These are phyloP conservation scores for Nysson spinosus DNA, from an alignment of 2,888 invertebrate genomes.

Conservation along the genomic window DNA sequence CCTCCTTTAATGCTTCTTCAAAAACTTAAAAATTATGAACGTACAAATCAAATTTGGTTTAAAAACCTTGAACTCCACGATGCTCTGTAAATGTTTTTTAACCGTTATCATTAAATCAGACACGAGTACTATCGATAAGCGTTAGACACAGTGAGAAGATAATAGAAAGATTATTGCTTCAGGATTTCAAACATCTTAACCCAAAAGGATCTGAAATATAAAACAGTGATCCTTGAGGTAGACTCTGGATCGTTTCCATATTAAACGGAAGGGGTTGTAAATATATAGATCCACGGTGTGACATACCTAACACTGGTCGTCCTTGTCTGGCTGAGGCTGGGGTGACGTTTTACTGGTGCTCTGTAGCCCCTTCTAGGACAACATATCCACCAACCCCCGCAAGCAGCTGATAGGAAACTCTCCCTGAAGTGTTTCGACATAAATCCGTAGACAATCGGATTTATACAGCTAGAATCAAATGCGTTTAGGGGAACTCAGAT, in stretches of 20 bases:
- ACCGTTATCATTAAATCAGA: too few relatives aligned
- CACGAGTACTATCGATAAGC: too few relatives aligned
- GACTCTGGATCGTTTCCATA: too few relatives aligned
- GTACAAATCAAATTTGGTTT: too few relatives aligned
- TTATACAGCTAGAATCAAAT: slow-evolving; percentile 80
- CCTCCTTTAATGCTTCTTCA: too few relatives aligned
- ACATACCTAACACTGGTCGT: slow-evolving; percentile 75
- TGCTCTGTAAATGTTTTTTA: too few relatives aligned
- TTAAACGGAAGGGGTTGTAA: too few relatives aligned
- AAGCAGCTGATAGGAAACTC: slow-evolving; percentile 79
- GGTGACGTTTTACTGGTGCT: slow-evolving; percentile 70
- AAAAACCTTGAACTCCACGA: too few relatives aligned
- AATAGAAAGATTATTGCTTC: slow-evolving; percentile 16
- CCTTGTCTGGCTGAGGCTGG: slow-evolving; percentile 76
- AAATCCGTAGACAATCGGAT: slow-evolving; percentile 86
- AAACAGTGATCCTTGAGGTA: slow-evolving; percentile 23
- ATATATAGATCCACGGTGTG: too few relatives aligned
- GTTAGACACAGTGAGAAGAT: too few relatives aligned
- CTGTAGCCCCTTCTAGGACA: slow-evolving; percentile 67
- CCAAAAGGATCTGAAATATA: slow-evolving; percentile 42
- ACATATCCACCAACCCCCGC: slow-evolving; percentile 73
- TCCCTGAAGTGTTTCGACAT: slow-evolving; percentile 85
- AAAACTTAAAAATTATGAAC: too few relatives aligned
- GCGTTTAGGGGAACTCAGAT: too few relatives aligned
- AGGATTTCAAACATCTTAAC: slow-evolving; percentile 17